Base-by-base conservation (phyloP, 1,140 invertebrate species). In the Mesaphorura yosii region DNA sequence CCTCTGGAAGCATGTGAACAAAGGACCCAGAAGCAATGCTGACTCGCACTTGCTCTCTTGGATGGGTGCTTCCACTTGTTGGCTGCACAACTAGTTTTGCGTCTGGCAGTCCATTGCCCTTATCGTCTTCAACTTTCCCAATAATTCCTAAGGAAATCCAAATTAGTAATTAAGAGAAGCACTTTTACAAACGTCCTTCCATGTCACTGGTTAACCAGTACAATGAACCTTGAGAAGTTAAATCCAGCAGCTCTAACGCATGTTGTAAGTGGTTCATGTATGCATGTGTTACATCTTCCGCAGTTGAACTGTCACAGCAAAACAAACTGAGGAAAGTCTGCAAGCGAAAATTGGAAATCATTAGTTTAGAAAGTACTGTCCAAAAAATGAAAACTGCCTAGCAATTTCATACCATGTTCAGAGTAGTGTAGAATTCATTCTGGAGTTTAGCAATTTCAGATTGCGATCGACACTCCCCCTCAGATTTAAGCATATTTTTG, bases 1-100 rank as follows among this genome's bases (percentile, higher is more conserved):
- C 83, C 4, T 77, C 70, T 6, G 79, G 75, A 34, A 87, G 65
- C 65, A 81, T 76, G 25, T 80, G 71, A 60, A 79, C 78, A 66
- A 82, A 86, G 57, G 76, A 75, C 0, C 80, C 84, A 54, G 73
- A 72, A 65, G 83, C 84, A 55, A 71, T 67, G 0, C 78, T 76
- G 0, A 86, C 77, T 38, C 75, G 69, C 60, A 82, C 78, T 26
- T 73, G 67, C 41, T 76, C 70, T 31, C 71, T 66, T 1, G 71
- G 66, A 5, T n/a, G n/a, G n/a, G n/a, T n/a, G n/a, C n/a, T n/a
- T n/a, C 74, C 73, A 45, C 75, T 69, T 19, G 26, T 34, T 10
- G 41, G 31, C n/a, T 47, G 23, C 5, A 94, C 73, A 37, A 71
- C 68, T 0, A 94, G 70, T 0, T 72, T 76, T 1, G 87, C 86